Conservation (phyloP, 2,797 vertebrate genomes). For the Macrochelys suwanniensis region DNA sequence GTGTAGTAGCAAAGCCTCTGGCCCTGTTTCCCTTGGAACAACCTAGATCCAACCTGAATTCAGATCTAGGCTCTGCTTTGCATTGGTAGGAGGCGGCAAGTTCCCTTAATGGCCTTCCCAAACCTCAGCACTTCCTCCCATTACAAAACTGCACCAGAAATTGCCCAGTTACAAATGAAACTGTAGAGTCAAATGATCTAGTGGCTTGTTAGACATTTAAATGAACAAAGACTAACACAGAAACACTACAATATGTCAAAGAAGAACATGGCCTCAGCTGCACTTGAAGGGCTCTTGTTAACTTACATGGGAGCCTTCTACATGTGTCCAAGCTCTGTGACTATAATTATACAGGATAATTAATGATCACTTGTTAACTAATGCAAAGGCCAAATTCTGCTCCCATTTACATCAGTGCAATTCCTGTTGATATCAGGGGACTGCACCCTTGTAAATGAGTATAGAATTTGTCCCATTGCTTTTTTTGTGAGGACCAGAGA, state of each 20-base stretch:
- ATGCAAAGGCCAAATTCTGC: neutral
- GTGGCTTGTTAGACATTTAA: neutral
- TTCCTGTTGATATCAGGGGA: neutral
- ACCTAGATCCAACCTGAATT: neutral
- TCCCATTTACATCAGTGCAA: neutral
- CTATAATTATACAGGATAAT: neutral
- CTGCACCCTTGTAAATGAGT: rapidly evolving
- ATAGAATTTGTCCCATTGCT: neutral
- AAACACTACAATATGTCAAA: rapidly evolving
- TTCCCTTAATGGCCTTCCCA: neutral
- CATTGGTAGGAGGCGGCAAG: rapidly evolving
- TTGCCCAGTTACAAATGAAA: neutral
- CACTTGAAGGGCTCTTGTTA: neutral
- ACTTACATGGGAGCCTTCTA: neutral
- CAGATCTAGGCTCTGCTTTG: neutral
- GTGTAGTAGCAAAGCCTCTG: neutral
- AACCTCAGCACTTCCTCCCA: neutral
- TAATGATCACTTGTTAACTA: slow-evolving; percentile 9
- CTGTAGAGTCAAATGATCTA: neutral
- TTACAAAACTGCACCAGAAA: neutral
- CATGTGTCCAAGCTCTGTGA: neutral
- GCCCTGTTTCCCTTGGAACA: neutral
- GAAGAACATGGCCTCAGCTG: rapidly evolving
- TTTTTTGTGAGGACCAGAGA: slow-evolving; percentile 34
- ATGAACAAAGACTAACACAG: neutral